These are phyloP conservation scores for Ectemnius continuus DNA, from an alignment of 2,888 invertebrate species.

Conservation along the genomic window DNA sequence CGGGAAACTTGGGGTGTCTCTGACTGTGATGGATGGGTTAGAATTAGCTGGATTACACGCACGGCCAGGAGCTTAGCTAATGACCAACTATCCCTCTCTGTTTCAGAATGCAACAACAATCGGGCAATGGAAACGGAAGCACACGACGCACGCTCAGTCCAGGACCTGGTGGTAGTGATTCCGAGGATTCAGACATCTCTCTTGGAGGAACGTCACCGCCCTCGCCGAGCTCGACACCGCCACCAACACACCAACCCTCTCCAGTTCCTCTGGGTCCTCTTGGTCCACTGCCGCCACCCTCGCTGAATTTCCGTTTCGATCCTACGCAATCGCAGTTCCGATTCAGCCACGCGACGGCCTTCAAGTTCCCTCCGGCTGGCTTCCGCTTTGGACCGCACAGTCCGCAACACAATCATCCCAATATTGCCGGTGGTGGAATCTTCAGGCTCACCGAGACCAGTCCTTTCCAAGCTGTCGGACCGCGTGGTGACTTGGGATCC, in stretches of 20 bases:
- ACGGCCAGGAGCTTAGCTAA: constrained; percentile 9
- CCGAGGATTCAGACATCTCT: constrained; percentile 76
- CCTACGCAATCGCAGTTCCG: constrained; percentile 74
- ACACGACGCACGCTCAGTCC: constrained; percentile 72
- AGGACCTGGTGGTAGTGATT: constrained; percentile 73
- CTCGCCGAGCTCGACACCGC: constrained; percentile 74
- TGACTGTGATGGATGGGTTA: too few relatives aligned
- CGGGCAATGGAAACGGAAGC: constrained; percentile 72
- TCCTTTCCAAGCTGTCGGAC: constrained; percentile 76
- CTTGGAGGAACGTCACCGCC: constrained; percentile 75
- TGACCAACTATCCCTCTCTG: neutral
- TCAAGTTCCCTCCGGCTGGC: constrained; percentile 74
- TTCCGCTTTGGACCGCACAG: constrained; percentile 75
- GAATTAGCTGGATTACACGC: neutral
- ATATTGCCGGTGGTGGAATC: constrained; percentile 72
- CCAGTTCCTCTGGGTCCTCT: constrained; percentile 72
- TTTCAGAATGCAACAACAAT: constrained; percentile 76
- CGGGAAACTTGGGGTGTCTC: too few relatives aligned
- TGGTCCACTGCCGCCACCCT: constrained; percentile 73
- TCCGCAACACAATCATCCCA: constrained; percentile 75
- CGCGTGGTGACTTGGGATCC: constrained; percentile 75
- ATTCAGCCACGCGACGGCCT: constrained; percentile 73
- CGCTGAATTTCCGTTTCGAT: constrained; percentile 75
- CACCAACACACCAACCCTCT: constrained; percentile 72
- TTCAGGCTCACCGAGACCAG: constrained; percentile 76